Percentiles rank a stretch among this genome's conserved stretches.
Conservation (phyloP, 2,797 vertebrate genomes). For the Ceryle rudis region DNA sequence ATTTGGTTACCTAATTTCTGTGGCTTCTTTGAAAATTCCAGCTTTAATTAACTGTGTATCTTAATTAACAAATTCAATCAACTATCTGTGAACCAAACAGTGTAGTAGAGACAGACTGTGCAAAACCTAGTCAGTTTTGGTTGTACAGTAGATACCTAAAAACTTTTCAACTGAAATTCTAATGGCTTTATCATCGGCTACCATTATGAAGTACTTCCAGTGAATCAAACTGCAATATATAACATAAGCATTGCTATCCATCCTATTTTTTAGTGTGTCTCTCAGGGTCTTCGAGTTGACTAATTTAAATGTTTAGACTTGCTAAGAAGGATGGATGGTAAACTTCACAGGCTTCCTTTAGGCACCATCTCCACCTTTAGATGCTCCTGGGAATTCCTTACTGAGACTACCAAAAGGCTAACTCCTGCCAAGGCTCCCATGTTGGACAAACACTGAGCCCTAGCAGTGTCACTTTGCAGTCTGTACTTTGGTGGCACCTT, state of each 20-base stretch:
- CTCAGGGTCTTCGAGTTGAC: not conserved
- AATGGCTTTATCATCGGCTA: not conserved
- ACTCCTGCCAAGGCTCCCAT: not conserved
- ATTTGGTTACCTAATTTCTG: slow-evolving; percentile 65
- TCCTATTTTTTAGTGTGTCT: not conserved
- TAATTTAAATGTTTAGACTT: not conserved
- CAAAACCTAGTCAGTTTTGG: not conserved
- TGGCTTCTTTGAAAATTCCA: slow-evolving; percentile 67
- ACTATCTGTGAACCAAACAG: slow-evolving; percentile 28
- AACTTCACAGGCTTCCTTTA: slow-evolving; percentile 23
- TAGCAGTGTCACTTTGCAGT: not conserved
- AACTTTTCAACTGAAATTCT: slow-evolving; percentile 1
- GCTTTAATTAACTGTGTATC: slow-evolving; percentile 30
- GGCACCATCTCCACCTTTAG: not conserved
- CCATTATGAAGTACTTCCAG: not conserved
- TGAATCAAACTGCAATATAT: not conserved
- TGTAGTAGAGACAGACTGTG: not conserved
- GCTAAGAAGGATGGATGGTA: not conserved
- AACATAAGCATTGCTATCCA: not conserved
- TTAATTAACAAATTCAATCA: slow-evolving; percentile 56
- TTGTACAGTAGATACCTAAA: not conserved
- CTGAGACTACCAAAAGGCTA: not conserved
- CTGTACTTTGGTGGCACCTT: not conserved
- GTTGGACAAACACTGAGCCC: not conserved
- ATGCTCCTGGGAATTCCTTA: not conserved